A percentile compares a stretch with the other conserved stretches of the same genome.
Evolutionary conservation across 2,888 invertebrate genomes (phyloP).

Genomic region (Marasmarcha lunaedactyla): DNA sequence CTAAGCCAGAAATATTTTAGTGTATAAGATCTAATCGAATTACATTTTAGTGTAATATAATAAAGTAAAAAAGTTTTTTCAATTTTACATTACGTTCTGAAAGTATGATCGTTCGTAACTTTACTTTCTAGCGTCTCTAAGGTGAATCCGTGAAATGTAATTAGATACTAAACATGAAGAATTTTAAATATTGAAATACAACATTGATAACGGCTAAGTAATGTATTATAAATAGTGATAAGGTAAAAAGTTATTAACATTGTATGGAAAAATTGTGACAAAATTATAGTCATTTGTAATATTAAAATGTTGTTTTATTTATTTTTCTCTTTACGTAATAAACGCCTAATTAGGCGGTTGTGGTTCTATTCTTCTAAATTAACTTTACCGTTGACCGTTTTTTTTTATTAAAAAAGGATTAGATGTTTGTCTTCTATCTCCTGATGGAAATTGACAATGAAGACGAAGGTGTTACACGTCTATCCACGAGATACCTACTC

Average conservation of each 20-base stretch:
- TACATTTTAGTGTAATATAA: constrained; percentile 62
- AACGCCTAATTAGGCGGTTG: too few species aligned
- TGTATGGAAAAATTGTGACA: constrained; percentile 72
- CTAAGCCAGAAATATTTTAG: constrained; percentile 67
- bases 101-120: constrained; percentile 18
- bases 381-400: too few species aligned
- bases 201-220: constrained; percentile 63
- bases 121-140: background rate
- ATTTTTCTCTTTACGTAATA: background rate
- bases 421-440: too few species aligned
- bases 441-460: too few species aligned
- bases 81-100: constrained; percentile 35
- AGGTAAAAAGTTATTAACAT: constrained; percentile 71
- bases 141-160: constrained; percentile 55
- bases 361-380: too few species aligned
- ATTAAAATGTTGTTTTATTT: constrained; percentile 62
- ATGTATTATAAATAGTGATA: constrained; percentile 68
- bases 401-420: too few species aligned
- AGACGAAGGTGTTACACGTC: too few species aligned
- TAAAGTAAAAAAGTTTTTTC: constrained; percentile 45
- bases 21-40: constrained; percentile 68
- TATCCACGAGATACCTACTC: too few species aligned
- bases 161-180: constrained; percentile 63
- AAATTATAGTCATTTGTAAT: constrained; percentile 73
- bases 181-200: constrained; percentile 65